These are phyloP conservation scores for Apogon talboti DNA, from an alignment of 2,797 vertebrate genomes.

Conservation along the genomic window DNA sequence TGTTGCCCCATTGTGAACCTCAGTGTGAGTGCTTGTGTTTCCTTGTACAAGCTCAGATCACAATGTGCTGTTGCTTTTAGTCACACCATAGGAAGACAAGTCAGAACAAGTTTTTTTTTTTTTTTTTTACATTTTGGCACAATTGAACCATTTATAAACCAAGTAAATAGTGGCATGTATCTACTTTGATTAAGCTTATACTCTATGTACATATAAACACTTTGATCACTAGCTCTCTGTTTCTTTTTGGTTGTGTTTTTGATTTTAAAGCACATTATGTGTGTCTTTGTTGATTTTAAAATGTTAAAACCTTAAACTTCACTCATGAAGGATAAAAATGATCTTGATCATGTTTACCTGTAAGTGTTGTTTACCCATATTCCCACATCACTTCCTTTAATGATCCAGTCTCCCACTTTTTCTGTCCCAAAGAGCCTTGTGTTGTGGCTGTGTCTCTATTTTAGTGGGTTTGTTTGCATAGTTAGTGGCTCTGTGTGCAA, in stretches of 20 bases:
- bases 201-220: not conserved
- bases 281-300: slow-evolving; percentile 18
- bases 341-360: slow-evolving; percentile 73
- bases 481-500: slow-evolving; percentile 79
- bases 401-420: slow-evolving; percentile 70
- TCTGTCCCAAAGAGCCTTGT: slow-evolving; percentile 64
- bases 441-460: slow-evolving; percentile 78
- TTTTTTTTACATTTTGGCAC: not conserved
- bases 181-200: slow-evolving; percentile 1
- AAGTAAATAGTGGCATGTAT: not conserved
- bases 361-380: slow-evolving; percentile 70
- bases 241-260: not conserved
- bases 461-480: slow-evolving; percentile 79
- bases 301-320: slow-evolving; percentile 18
- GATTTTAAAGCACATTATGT: not conserved
- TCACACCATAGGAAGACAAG: slow-evolving; percentile 15
- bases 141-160: slow-evolving; percentile 14
- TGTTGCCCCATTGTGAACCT: slow-evolving; percentile 35
- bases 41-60: slow-evolving; percentile 14
- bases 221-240: not conserved
- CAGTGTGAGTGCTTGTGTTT: slow-evolving; percentile 19
- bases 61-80: slow-evolving; percentile 29
- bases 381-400: slow-evolving; percentile 70
- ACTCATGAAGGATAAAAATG: slow-evolving; percentile 31
- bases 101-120: slow-evolving; percentile 13